These are phyloP conservation scores for Heteromormyrus szaboi DNA, from an alignment of 2,797 vertebrate genomes.

Conservation along the genomic window DNA sequence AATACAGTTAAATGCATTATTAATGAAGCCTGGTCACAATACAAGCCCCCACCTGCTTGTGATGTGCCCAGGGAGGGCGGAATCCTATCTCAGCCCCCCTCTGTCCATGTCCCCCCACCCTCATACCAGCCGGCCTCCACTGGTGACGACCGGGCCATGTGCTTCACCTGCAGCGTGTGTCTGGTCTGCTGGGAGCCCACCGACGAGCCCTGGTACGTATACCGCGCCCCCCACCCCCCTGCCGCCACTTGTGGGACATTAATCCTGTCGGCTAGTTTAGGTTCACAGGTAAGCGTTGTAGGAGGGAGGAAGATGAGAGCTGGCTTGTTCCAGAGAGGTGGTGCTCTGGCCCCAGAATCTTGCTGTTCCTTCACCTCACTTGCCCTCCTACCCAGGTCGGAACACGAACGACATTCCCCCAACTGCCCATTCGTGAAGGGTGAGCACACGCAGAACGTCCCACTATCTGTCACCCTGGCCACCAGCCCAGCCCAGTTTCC, in stretches of 20 bases:
- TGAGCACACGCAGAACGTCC: constrained; percentile 97
- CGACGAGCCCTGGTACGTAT: constrained; percentile 90
- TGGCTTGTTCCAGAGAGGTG: not conserved
- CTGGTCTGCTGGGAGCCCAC: constrained; percentile 98
- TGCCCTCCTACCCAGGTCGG: constrained; percentile 75
- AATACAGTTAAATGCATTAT: not conserved
- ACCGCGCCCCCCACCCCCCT: too few relatives aligned
- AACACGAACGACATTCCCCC: constrained; percentile 97
- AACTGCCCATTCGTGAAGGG: constrained; percentile 99
- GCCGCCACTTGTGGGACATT: not conserved
- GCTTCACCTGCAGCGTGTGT: constrained; percentile 98
- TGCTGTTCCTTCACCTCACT: not conserved
- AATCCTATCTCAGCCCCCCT: not conserved
- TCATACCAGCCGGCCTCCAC: constrained; percentile 83
- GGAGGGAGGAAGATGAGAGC: not conserved
- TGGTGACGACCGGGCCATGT: constrained; percentile 98
- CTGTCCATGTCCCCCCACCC: not conserved
- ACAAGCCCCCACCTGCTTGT: not conserved
- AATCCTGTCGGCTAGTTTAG: not conserved
- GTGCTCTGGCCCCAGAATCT: not conserved
- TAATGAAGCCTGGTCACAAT: not conserved
- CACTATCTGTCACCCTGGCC: constrained; percentile 90
- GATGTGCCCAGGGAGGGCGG: not conserved
- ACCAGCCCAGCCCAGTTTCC: constrained; percentile 95
- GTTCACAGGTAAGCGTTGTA: not conserved